Base-by-base conservation (phyloP, 2,888 invertebrate genomes). In the Adelphocoris suturalis region DNA sequence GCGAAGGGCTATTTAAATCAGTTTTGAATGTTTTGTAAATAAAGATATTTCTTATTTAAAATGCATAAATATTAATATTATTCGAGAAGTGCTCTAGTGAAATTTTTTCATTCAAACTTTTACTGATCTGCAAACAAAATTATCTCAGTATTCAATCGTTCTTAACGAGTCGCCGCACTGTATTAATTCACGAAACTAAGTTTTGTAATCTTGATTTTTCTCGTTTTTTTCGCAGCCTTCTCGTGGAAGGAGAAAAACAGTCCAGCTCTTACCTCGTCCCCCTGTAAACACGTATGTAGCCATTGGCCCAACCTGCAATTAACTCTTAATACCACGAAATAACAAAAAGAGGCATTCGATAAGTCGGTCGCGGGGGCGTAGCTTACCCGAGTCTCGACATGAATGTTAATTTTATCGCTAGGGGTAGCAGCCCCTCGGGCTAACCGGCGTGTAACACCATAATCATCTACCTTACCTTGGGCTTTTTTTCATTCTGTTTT, bases 211-310 rank as follows among this genome's bases (percentile, higher is more conserved):
- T 23, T 68, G 68, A 68, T 68, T 68, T 23, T 12, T 68, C n/a
- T 52, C 52, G 12, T 11, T 12, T 68, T 68, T 68, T 68, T 68
- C 23, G 68, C 61, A 61, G 61, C 11, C 23, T 13, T 23, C 68
- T 68, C 27, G 68, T 23, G 61, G n/a, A 16, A 19, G 61, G 3
- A 61, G n/a, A 61, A 61, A 9, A 61, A 16, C 14, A n/a, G 7
- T 47, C 46, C 48, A 81, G 81, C 47, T 48, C 47, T 46, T 81
- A 52, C 82, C 82, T 2, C 19, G 52, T 47, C 27, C 85, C 55
- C 57, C 85, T 85, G 85, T 85, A 85, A 85, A 85, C 85, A 85
- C 85, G 85, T 85, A 85, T 85, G 85, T 85, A 85, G 85, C 61
- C 85, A 85, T 85, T 27, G 85, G 28, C 37, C 85, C 9, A 85